Evolutionary conservation across 2,797 vertebrate genomes (phyloP).

Genomic region (Coccyzus lansbergi): DNA sequence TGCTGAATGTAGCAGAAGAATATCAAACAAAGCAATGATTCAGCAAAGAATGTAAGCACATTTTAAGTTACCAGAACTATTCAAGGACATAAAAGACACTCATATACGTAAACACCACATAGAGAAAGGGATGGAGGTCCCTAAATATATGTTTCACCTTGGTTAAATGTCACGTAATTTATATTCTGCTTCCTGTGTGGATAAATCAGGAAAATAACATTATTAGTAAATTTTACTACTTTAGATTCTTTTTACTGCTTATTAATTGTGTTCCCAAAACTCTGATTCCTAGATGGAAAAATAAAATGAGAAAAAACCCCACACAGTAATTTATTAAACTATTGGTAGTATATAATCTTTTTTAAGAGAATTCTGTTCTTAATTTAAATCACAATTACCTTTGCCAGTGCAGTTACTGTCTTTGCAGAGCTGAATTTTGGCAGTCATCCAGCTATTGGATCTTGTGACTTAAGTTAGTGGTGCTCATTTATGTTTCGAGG

Average conservation of each 20-base stretch:
- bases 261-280: not conserved
- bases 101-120: accelerated
- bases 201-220: not conserved
- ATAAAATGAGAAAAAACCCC: not conserved
- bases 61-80: not conserved
- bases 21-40: slow-evolving; percentile 49
- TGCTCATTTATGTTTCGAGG: not conserved
- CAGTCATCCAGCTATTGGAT: not conserved
- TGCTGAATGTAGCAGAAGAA: slow-evolving; percentile 30
- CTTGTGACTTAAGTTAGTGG: not conserved
- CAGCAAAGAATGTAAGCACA: slow-evolving; percentile 42
- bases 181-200: not conserved
- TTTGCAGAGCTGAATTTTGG: not conserved
- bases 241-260: not conserved
- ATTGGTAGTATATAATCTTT: not conserved
- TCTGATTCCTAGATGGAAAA: not conserved
- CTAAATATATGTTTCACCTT: not conserved
- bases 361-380: not conserved
- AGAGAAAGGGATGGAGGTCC: not conserved
- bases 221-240: not conserved
- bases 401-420: not conserved
- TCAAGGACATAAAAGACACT: not conserved
- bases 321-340: not conserved
- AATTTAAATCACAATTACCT: slow-evolving; percentile 22
- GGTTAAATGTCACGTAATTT: not conserved